These are phyloP conservation scores for Sarcophaga caerulescens DNA, from an alignment of 2,888 invertebrate species.

Conservation along the genomic window DNA sequence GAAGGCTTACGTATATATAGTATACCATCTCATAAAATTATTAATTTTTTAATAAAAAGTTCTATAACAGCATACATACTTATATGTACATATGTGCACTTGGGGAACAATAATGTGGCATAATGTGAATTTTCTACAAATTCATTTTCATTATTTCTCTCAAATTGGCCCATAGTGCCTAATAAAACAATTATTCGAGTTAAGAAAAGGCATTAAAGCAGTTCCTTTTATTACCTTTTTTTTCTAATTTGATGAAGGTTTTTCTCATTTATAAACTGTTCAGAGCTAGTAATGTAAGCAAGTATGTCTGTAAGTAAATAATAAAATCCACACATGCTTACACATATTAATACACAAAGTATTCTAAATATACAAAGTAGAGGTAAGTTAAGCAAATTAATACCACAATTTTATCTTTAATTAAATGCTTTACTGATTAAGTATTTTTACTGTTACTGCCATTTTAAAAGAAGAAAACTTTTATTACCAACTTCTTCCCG, in stretches of 20 bases:
- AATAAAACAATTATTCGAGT: neutral
- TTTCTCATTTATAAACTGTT: neutral
- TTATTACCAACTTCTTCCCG: neutral
- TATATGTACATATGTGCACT: too few species aligned
- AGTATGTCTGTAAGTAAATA: neutral
- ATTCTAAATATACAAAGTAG: neutral
- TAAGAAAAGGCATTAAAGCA: neutral
- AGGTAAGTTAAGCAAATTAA: constrained; percentile 56
- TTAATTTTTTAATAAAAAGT: too few species aligned
- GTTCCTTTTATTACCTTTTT: neutral
- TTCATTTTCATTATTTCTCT: too few species aligned
- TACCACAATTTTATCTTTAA: constrained; percentile 38
- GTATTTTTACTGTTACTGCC: too few species aligned
- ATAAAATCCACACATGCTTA: neutral
- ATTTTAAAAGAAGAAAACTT: constrained; percentile 21
- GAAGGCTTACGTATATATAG: too few species aligned
- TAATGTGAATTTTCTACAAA: too few species aligned
- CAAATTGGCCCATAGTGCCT: neutral
- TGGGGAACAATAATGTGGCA: too few species aligned
- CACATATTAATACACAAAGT: neutral
- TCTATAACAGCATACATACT: too few species aligned
- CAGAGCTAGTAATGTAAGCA: neutral
- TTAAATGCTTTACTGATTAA: constrained; percentile 39
- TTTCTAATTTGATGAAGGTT: constrained; percentile 17
- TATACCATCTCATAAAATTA: too few species aligned